Evolutionary conservation across 2,888 invertebrate genomes (phyloP), one percentile per base, ranked within the genome.

Genomic region (Plemyria rubiginata): DNA sequence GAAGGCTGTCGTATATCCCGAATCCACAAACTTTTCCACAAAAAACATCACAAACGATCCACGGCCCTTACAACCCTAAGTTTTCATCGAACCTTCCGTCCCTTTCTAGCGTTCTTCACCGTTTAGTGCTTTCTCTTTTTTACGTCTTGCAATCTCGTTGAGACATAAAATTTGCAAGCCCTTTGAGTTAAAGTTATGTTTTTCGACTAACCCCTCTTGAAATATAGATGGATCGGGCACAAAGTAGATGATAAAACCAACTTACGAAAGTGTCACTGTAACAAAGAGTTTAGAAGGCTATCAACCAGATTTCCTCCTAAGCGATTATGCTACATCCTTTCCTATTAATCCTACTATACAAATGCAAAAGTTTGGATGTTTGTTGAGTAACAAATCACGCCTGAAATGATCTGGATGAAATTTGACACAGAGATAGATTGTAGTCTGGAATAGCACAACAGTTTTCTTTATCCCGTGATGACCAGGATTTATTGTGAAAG

Each of bases 81-180:
- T 43, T 54, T 54, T 60, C 49, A 60, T 60, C 36, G 54, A 60
- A 54, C 54, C 13, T 50, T 60, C 32, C 45, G 50, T 54, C 54
- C 54, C 54, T 53, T 45, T 58, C 58, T 45, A 22, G 5, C 50
- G 36, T 16, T 45, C 41, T 52, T 51, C 51, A 58, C 36, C 45
- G 54, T 45, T 43, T 51, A 29, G 40, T 15, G 32, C 43, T 22
- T 36, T 58, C 58, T 58, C 58, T 58, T 29, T 58, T 52, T 15
- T 38, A 40, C 46, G 36, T 38, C 40, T 22, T 59, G 68, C 78
- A 78, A 78, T 78, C 76, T 75, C 74, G 70, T 57, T 66, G 65
- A 54, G 59, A 70, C 74, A 82, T 81, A 79, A 82, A 81, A 82
- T 81, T 82, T 82, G 81, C 82, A 81, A 80, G 74, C 75, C 68